Evolutionary conservation across 2,113 vertebrate species (phyloP).

Genomic region (Sceloporus tristichus): DNA sequence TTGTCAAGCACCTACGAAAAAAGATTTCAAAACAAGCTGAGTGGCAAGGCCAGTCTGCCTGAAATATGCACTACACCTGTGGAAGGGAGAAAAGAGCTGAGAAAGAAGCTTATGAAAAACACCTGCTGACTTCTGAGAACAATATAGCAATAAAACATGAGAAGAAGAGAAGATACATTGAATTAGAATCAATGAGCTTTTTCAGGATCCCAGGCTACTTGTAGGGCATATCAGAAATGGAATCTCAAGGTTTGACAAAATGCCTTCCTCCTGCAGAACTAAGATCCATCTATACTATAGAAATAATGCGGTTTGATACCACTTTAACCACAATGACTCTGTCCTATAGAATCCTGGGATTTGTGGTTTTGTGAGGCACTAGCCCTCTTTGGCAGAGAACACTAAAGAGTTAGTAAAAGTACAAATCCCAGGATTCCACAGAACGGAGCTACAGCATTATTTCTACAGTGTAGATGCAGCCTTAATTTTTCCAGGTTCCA

Average conservation of each 20-base stretch:
- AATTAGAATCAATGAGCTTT: constrained; percentile 15
- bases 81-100: neutral
- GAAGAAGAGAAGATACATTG: neutral
- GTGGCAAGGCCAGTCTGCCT: neutral
- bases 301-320: no score
- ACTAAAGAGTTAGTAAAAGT: no score
- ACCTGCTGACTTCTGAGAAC: neutral
- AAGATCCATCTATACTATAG: no score
- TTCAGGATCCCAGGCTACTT: neutral
- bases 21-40: constrained; percentile 43
- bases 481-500: no score
- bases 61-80: constrained; percentile 10
- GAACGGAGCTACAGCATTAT: no score
- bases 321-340: no score
- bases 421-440: no score
- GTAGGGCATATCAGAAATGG: neutral
- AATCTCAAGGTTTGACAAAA: neutral
- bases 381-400: no score
- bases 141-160: neutral
- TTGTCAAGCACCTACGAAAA: constrained; percentile 90
- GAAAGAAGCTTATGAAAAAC: neutral
- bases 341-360: no score
- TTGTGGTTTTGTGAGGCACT: no score
- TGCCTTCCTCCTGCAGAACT: neutral
- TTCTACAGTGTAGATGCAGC: no score